Evolutionary conservation across 2,113 vertebrate species (phyloP).

Genomic region (Mesocricetus auratus): DNA sequence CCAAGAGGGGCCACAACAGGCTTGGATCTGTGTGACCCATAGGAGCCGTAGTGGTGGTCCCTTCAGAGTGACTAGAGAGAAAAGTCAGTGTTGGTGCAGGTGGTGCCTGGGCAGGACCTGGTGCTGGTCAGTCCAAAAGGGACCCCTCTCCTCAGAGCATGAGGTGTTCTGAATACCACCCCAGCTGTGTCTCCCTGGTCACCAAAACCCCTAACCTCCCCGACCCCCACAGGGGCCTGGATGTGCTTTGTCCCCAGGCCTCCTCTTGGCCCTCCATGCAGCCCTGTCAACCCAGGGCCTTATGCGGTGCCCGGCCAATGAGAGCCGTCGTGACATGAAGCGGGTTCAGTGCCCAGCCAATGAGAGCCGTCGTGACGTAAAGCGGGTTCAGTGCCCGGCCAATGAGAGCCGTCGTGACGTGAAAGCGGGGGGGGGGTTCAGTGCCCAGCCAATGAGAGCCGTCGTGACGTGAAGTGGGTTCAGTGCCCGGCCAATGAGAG

Average conservation of each 20-base stretch:
- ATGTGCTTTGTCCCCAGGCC: background rate
- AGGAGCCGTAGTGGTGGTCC: background rate
- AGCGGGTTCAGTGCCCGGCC: background rate
- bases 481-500: background rate
- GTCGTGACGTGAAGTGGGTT: background rate
- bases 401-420: background rate
- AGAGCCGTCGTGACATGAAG: background rate
- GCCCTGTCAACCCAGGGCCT: background rate
- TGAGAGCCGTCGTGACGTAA: background rate
- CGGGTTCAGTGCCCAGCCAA: background rate
- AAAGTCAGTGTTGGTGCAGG: background rate
- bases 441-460: background rate
- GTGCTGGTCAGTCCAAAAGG: background rate
- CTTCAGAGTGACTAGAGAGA: constrained; percentile 21
- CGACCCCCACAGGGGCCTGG: no score
- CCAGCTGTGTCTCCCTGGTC: background rate
- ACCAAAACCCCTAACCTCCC: background rate
- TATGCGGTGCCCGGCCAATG: background rate
- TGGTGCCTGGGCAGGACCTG: background rate
- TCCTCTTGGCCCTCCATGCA: background rate
- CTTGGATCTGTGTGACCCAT: constrained; percentile 45
- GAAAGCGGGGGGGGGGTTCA: background rate
- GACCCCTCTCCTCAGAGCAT: background rate
- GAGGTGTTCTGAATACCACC: background rate
- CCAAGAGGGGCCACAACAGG: constrained; percentile 21